Conservation (phyloP, 1,140 invertebrate genomes). For the Bombus sylvicola region DNA sequence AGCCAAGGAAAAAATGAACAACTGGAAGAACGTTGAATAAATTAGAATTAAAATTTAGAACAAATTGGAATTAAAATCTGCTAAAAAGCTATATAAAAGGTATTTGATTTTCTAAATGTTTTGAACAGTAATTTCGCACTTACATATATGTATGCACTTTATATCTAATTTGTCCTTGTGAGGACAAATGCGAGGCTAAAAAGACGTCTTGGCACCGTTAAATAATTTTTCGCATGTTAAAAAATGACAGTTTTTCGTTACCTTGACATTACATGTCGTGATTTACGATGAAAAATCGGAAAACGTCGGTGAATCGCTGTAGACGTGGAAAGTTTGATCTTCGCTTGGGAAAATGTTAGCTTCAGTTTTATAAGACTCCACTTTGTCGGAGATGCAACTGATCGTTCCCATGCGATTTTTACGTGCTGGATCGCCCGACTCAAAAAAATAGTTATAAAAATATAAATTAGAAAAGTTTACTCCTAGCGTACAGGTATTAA, state of each 20-base stretch:
- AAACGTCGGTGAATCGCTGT: slow-evolving; percentile 66
- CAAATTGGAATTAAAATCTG: background rate
- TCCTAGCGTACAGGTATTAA: background rate
- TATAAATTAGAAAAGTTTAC: slow-evolving; percentile 16
- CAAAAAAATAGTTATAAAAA: slow-evolving; percentile 33
- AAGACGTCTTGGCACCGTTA: slow-evolving; percentile 10
- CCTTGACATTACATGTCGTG: background rate
- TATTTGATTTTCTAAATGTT: background rate
- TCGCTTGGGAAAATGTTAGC: slow-evolving; percentile 43
- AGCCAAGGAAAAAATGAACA: background rate
- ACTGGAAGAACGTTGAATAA: background rate
- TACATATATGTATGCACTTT: background rate
- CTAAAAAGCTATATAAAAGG: background rate
- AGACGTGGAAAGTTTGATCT: slow-evolving; percentile 56
- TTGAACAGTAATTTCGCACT: background rate
- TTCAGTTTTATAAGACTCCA: slow-evolving; percentile 43
- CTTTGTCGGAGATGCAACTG: slow-evolving; percentile 63
- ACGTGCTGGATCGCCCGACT: slow-evolving; percentile 58
- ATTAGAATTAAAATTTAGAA: background rate
- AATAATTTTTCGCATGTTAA: background rate
- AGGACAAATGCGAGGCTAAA: slow-evolving; percentile 5
- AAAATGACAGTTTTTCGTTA: background rate
- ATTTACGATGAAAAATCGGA: slow-evolving; percentile 69
- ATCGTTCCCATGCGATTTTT: slow-evolving; percentile 57
- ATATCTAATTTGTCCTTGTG: background rate